phyloP scores from a whole-genome alignment of 2,113 vertebrate species.

The Eubucco bourcierii region DNA sequence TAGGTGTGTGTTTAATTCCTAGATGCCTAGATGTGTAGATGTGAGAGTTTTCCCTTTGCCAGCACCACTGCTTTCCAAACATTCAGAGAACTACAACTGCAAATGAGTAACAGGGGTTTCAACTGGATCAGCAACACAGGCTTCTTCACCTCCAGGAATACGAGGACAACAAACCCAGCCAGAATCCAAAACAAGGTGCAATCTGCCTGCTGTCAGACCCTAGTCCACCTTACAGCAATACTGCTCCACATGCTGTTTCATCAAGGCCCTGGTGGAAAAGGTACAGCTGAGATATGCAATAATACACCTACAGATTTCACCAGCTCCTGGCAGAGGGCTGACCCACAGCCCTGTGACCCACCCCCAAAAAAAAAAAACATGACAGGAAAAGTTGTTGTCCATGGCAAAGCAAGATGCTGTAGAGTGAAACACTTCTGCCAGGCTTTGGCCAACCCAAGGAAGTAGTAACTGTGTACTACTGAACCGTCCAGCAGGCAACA shows the following conservation, averaged over 20 bases:
- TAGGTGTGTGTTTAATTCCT: background rate
- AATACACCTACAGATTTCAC: background rate
- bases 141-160: background rate
- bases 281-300: background rate
- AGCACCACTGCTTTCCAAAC: background rate
- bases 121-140: fast-evolving
- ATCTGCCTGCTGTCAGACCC: background rate
- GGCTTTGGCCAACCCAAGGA: background rate
- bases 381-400: background rate
- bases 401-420: background rate
- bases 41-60: background rate
- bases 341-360: background rate
- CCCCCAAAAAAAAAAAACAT: background rate
- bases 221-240: background rate
- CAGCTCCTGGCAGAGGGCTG: background rate
- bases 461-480: background rate
- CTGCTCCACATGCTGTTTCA: fast-evolving
- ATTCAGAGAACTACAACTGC: background rate
- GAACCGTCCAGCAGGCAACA: background rate
- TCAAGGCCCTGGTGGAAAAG: background rate
- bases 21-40: background rate
- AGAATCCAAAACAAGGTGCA: background rate
- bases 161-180: background rate
- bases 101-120: fast-evolving
- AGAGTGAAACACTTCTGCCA: background rate